Conservation (phyloP, 2,797 vertebrate genomes). For the Sebastes matsubarae region DNA sequence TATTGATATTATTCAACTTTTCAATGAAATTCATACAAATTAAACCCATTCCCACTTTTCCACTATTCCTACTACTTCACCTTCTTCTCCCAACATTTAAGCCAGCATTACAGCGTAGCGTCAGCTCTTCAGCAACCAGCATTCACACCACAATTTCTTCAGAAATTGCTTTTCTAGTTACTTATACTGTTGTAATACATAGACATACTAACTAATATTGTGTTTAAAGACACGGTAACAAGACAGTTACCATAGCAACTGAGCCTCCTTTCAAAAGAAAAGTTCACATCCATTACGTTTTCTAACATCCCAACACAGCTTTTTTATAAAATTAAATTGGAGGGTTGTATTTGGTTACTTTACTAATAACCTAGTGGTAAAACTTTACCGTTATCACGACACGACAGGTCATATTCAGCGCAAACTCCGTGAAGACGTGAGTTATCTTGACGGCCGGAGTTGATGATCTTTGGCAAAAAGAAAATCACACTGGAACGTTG, state of each 20-base stretch:
- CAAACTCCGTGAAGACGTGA: neutral
- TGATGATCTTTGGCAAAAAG: constrained; percentile 33
- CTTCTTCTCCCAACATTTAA: no score
- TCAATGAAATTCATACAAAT: no score
- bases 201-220: neutral
- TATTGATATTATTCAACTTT: no score
- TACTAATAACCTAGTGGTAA: neutral
- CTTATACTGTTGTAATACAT: neutral
- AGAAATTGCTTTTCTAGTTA: no score
- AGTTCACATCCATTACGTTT: neutral
- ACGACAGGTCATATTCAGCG: neutral
- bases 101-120: no score
- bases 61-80: no score
- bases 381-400: neutral
- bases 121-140: no score
- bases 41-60: no score
- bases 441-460: constrained; percentile 10
- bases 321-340: neutral
- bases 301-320: neutral
- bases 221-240: neutral
- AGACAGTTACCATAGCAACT: neutral
- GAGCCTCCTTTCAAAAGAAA: neutral
- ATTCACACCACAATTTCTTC: no score
- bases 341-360: neutral
- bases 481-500: constrained; percentile 15